These are phyloP conservation scores for Melolontha melolontha DNA, from an alignment of 2,888 invertebrate species.

Conservation along the genomic window DNA sequence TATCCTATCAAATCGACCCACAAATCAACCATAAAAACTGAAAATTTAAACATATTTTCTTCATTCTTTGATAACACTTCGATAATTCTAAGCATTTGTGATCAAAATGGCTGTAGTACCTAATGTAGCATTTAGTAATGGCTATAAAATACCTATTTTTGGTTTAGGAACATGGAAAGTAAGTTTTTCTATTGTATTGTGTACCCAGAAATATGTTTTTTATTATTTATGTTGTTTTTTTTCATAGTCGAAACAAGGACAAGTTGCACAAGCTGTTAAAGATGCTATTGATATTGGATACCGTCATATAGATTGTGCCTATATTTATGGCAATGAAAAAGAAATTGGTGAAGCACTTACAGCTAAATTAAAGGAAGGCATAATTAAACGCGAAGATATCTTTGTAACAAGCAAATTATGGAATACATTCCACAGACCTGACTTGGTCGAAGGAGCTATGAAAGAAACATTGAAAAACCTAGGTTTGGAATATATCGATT, in stretches of 20 bases:
- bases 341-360: constrained; percentile 80
- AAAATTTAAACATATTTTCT: too few species aligned
- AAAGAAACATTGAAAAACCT: constrained; percentile 66
- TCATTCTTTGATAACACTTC: too few species aligned
- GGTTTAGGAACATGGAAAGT: constrained; percentile 29
- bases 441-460: constrained; percentile 64
- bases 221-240: not conserved
- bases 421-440: constrained; percentile 88
- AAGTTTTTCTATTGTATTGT: not conserved
- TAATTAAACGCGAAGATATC: constrained; percentile 76
- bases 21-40: too few species aligned
- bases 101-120: not conserved
- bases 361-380: constrained; percentile 74
- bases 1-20: too few species aligned
- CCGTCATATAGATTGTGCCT: constrained; percentile 82
- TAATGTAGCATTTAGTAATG: constrained; percentile 9
- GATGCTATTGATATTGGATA: constrained; percentile 84
- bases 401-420: constrained; percentile 86
- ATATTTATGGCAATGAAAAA: constrained; percentile 79
- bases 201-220: not conserved
- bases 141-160: constrained; percentile 6
- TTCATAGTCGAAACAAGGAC: constrained; percentile 65
- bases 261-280: constrained; percentile 77
- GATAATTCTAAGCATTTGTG: too few species aligned
- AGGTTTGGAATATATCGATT: constrained; percentile 68